Conservation (phyloP, 2,888 invertebrate genomes). For the Acronicta leporina region DNA sequence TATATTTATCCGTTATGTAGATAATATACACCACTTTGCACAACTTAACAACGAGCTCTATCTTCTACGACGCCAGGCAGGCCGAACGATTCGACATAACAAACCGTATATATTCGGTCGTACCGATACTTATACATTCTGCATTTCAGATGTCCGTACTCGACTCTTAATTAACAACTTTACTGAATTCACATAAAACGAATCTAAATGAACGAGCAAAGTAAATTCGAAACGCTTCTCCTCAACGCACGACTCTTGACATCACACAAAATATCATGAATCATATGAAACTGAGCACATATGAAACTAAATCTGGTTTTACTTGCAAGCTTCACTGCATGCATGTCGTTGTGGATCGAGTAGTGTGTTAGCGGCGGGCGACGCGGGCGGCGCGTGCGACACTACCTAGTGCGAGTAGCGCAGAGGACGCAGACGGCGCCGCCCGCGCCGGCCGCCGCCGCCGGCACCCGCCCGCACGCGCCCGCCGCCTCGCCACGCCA, state of each 20-base stretch:
- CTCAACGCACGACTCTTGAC: slow-evolving; percentile 89
- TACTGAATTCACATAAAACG: slow-evolving; percentile 84
- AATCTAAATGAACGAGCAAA: slow-evolving; percentile 80
- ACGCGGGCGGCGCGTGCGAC: slow-evolving; percentile 56
- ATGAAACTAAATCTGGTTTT: slow-evolving; percentile 88
- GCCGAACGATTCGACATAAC: slow-evolving; percentile 75
- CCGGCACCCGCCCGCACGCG: slow-evolving; percentile 9
- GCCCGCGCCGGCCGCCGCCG: slow-evolving; percentile 43
- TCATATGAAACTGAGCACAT: slow-evolving; percentile 89
- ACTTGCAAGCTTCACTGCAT: slow-evolving; percentile 89
- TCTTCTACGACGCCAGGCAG: slow-evolving; percentile 73
- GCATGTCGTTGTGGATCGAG: slow-evolving; percentile 86
- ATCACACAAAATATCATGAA: slow-evolving; percentile 88
- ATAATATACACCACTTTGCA: slow-evolving; percentile 87
- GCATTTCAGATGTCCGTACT: slow-evolving; percentile 86
- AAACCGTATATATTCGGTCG: slow-evolving; percentile 69
- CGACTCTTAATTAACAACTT: slow-evolving; percentile 83
- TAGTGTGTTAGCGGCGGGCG: slow-evolving; percentile 78
- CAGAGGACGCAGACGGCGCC: slow-evolving; percentile 50
- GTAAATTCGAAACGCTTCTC: slow-evolving; percentile 90
- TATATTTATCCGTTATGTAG: slow-evolving; percentile 84
- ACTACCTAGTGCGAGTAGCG: too few species aligned
- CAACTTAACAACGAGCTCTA: slow-evolving; percentile 83
- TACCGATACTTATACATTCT: slow-evolving; percentile 84
- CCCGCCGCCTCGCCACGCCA: slow-evolving; percentile 50